These are phyloP conservation scores for Acheta domesticus DNA, from an alignment of 2,888 invertebrate genomes.

Conservation along the genomic window DNA sequence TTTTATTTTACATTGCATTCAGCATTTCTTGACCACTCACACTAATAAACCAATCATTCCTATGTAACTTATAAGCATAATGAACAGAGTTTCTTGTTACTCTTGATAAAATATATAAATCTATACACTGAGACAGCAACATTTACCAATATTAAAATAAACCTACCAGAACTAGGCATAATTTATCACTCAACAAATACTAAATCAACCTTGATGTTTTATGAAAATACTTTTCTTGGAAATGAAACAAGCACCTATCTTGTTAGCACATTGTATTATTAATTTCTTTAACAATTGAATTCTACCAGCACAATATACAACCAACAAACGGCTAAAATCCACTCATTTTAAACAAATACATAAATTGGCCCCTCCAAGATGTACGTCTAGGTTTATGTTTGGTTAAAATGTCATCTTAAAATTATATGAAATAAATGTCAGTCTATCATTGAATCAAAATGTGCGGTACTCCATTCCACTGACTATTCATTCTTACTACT, in stretches of 20 bases:
- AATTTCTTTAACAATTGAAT: neutral
- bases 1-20: neutral
- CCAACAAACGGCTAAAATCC: slow-evolving; percentile 9
- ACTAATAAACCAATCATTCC: slow-evolving; percentile 3
- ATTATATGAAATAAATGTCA: slow-evolving; percentile 18
- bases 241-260: slow-evolving; percentile 18
- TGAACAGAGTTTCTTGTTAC: slow-evolving; percentile 23
- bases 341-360: slow-evolving; percentile 2
- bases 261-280: slow-evolving; percentile 18
- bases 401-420: slow-evolving; percentile 18
- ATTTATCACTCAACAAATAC: slow-evolving; percentile 10
- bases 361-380: slow-evolving; percentile 18
- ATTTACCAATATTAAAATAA: slow-evolving; percentile 10
- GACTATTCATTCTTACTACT: neutral
- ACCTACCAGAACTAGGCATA: slow-evolving; percentile 10
- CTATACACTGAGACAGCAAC: slow-evolving; percentile 18
- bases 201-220: neutral
- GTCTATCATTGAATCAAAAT: slow-evolving; percentile 18
- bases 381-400: slow-evolving; percentile 4
- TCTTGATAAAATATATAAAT: slow-evolving; percentile 12
- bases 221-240: slow-evolving; percentile 12
- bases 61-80: neutral
- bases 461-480: neutral
- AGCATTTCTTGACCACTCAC: neutral
- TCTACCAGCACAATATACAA: slow-evolving; percentile 18